Evolutionary conservation across 2,113 vertebrate genomes (phyloP), one percentile per base, ranked within the genome.

Genomic region (Myodes glareolus): DNA sequence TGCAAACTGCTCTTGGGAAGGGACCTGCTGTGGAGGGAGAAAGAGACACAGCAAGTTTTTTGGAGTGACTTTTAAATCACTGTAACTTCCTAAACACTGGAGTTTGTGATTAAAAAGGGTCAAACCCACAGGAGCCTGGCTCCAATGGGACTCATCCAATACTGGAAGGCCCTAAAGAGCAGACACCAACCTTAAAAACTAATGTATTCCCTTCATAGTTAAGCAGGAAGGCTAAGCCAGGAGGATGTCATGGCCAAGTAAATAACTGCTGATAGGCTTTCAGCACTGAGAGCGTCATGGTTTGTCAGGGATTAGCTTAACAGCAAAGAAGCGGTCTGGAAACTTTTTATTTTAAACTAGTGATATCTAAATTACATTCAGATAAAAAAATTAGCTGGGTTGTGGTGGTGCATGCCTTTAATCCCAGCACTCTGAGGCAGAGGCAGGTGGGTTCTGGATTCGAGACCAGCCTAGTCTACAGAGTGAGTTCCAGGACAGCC

Each of bases 341-440:
- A 92, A 95, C 42, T 94, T 92, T 95, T 78, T 45, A 77, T 80
- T 95, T 93, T 92, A 95, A 94, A 85, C 29, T 95, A 70, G 55
- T 29, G 39, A 84, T 86, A 97, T 52, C 70, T 89, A 98, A 95
- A 92, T 87, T 87, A 94, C 78, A 75, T 78, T 96, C 80, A 96
- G 94, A 95, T 90, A 92, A 95, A 92, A 91, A 96, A 82, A n/a
- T 85, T 72, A 21, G 68, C 68, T 72, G 70, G 70, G 70, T 23
- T 11, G 25, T 72, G 36, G 36, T 72, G 36, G 70, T 4, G 19
- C 36, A 39, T 19, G 7, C 8, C 70, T 72, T 72, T 72, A 72
- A 72, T 72, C 36, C n/a, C 19, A 72, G 36, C 36, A 39, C 36
- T 72, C 70, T 39, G 70, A 39, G 70, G 36, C 70, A 72, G 70